Evolutionary conservation across 2,888 invertebrate species (phyloP).

Genomic region (Cantharis rustica): DNA sequence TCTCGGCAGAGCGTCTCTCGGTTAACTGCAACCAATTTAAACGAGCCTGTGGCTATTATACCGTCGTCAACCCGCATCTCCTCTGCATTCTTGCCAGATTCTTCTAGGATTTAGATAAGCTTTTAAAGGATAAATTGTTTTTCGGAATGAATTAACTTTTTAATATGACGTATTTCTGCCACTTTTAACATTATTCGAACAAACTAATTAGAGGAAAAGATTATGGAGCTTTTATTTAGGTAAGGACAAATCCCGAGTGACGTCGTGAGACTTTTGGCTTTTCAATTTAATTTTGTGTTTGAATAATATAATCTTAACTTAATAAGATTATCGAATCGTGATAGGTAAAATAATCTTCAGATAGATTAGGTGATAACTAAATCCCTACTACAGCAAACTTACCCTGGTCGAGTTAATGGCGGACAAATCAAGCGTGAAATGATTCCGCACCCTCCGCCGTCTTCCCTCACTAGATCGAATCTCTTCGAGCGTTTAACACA

Average conservation of each 20-base stretch:
- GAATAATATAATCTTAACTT: slow-evolving; percentile 10
- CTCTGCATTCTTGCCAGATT: slow-evolving; percentile 43
- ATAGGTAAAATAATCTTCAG: slow-evolving; percentile 25
- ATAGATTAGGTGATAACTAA: slow-evolving; percentile 27
- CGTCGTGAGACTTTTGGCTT: not conserved
- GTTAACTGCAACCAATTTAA: slow-evolving; percentile 47
- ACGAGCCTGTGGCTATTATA: slow-evolving; percentile 44
- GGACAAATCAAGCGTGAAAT: slow-evolving; percentile 36
- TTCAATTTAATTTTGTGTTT: slow-evolving; percentile 7
- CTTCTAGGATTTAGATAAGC: slow-evolving; percentile 30
- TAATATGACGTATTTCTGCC: slow-evolving; percentile 5
- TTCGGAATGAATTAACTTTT: slow-evolving; percentile 22
- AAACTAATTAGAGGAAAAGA: not conserved
- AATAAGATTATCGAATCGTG: slow-evolving; percentile 19
- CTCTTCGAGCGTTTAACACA: slow-evolving; percentile 28
- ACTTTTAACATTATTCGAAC: not conserved
- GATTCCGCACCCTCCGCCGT: slow-evolving; percentile 21
- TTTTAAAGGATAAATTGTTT: slow-evolving; percentile 26
- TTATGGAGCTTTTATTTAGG: not conserved
- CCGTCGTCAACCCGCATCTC: slow-evolving; percentile 41
- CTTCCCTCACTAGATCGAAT: slow-evolving; percentile 16
- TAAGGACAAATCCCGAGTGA: not conserved
- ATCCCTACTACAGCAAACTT: slow-evolving; percentile 9
- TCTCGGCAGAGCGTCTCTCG: slow-evolving; percentile 43
- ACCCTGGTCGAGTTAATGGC: slow-evolving; percentile 25